A percentile compares a stretch with the other conserved stretches of the same genome.
phyloP scores from a whole-genome alignment of 2,113 vertebrate genomes.

The Odocoileus hemionus region DNA sequence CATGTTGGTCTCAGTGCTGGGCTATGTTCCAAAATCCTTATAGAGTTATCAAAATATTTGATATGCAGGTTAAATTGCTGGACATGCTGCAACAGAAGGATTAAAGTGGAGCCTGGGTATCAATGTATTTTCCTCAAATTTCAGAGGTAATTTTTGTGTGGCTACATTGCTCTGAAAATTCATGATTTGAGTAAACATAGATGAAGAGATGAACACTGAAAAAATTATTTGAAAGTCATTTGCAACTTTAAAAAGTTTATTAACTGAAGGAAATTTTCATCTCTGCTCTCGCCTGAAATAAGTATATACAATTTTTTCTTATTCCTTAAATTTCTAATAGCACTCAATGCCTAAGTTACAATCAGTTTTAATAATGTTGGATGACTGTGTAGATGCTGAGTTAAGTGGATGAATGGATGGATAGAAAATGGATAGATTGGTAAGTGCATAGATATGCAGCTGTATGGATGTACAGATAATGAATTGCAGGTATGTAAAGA shows the following conservation, averaged over 20 bases:
- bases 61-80: neutral
- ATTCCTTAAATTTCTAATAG: neutral
- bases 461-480: neutral
- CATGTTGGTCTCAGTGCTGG: neutral
- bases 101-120: neutral
- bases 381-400: neutral
- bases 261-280: neutral
- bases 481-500: neutral
- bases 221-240: neutral
- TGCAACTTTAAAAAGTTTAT: neutral
- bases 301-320: neutral
- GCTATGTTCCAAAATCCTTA: neutral
- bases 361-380: neutral
- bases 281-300: neutral
- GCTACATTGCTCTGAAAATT: neutral
- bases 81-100: neutral
- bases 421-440: neutral
- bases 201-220: neutral
- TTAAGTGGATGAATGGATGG: neutral
- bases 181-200: neutral
- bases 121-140: neutral
- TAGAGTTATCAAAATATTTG: neutral
- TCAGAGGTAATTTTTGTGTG: neutral
- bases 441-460: neutral
- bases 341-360: neutral